Evolutionary conservation across 2,797 vertebrate genomes (phyloP), one percentile per base, ranked within the genome.

Genomic region (Coregonus ussuriensis): DNA sequence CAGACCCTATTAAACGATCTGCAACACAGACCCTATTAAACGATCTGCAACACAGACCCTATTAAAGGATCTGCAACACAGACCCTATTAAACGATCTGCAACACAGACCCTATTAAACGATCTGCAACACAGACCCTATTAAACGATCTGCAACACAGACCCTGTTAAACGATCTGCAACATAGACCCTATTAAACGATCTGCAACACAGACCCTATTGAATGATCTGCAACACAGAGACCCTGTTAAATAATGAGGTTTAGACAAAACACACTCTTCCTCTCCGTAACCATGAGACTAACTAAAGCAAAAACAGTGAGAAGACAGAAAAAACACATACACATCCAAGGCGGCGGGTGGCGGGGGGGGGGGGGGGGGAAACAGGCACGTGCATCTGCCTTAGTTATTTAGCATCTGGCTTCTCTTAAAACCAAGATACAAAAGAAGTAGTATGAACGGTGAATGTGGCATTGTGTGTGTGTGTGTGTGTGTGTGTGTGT

Each of bases 351-450:
- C 63, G 59, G 25, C 25, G 25, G 25, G 25, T 0, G 25, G 25
- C 25, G 25, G 25, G 25, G 25, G 25, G 25, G 25, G 25, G 25
- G 25, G 78, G 67, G 78, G 83, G 67, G 77, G 83, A 84, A 74
- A 82, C 74, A 84, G 82, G 74, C 80, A 87, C 74, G 69, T 83
- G 77, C 76, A 80, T 74, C 78, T 85, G 86, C 68, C n/a, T 51
- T 71, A 4, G 37, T 76, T 81, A 71, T 70, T 84, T 84, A 25
- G 66, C 91, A 94, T 93, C 91, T 94, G 92, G 91, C 88, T 91
- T 88, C 87, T 91, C 83, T 93, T 93, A 93, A 72, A 79, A 18
- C 31, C 74, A 78, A 83, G 70, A 90, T 79, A 93, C 89, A 93
- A 92, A 91, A 91, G 88, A 81, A 86, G 85, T 72, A 91, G 83